These are phyloP conservation scores for Amphimallon solstitiale DNA, from an alignment of 2,888 invertebrate species.

Conservation along the genomic window DNA sequence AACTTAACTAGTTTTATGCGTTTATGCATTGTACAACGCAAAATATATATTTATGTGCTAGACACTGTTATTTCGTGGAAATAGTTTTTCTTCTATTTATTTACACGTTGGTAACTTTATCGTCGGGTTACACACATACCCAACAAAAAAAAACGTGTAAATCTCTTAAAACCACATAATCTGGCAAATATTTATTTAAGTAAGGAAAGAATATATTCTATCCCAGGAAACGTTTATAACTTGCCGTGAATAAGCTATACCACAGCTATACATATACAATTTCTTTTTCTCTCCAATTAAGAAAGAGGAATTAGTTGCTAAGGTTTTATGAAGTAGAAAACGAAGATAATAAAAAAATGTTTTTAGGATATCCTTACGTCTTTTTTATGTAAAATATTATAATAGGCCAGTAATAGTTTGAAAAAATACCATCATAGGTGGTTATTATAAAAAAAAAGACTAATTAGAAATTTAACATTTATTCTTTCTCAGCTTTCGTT, in stretches of 20 bases:
- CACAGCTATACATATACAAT: background rate
- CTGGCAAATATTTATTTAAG: slow-evolving; percentile 14
- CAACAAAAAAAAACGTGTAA: slow-evolving; percentile 14
- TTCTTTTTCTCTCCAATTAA: background rate
- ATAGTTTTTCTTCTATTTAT: background rate
- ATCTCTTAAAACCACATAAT: slow-evolving; percentile 23
- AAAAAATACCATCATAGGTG: too few relatives aligned
- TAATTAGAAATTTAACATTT: too few relatives aligned
- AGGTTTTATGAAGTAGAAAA: too few relatives aligned
- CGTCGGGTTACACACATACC: slow-evolving; percentile 4
- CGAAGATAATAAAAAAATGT: too few relatives aligned
- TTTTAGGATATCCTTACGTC: too few relatives aligned
- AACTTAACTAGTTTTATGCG: too few relatives aligned
- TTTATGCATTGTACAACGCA: background rate
- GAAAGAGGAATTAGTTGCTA: too few relatives aligned
- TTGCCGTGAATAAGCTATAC: background rate
- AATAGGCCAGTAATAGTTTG: too few relatives aligned
- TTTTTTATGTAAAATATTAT: too few relatives aligned
- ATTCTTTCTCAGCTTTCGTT: too few relatives aligned
- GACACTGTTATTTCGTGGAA: background rate
- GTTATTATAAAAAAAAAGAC: too few relatives aligned
- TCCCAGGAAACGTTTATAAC: background rate
- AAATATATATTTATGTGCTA: slow-evolving; percentile 12
- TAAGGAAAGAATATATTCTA: background rate
- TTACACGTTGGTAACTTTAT: slow-evolving; percentile 17